phyloP scores from a whole-genome alignment of 2,113 vertebrate genomes.

The Nibea albiflora region DNA sequence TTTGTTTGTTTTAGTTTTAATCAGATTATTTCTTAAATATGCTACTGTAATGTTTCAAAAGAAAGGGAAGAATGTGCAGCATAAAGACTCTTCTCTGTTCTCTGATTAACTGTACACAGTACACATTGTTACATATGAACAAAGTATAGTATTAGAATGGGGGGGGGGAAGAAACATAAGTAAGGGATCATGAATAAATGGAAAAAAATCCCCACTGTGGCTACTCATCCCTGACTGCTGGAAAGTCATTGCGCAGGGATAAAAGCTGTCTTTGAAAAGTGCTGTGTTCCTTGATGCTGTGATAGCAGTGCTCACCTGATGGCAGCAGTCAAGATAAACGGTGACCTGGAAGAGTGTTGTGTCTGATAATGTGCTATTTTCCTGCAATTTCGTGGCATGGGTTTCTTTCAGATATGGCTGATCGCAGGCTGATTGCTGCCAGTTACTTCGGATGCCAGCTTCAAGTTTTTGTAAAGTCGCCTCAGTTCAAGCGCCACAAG shows the following conservation, averaged over 20 bases:
- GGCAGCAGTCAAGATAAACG: slow-evolving; percentile 11
- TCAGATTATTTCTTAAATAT: no score
- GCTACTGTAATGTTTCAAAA: no score
- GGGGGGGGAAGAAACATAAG: not conserved
- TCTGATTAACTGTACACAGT: no score
- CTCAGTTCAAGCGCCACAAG: not conserved
- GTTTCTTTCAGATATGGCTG: not conserved
- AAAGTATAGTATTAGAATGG: not conserved
- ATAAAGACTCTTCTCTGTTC: no score
- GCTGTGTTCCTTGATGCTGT: not conserved
- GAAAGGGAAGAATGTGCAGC: no score
- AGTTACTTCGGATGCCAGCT: not conserved
- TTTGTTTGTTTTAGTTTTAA: no score
- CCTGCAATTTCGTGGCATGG: not conserved
- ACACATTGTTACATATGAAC: not conserved
- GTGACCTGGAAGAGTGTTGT: not conserved
- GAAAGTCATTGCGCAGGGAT: not conserved
- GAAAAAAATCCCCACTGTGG: not conserved
- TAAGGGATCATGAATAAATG: not conserved
- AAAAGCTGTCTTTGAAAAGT: slow-evolving; percentile 19
- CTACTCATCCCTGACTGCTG: not conserved
- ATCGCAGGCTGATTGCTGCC: not conserved
- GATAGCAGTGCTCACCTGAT: slow-evolving; percentile 17
- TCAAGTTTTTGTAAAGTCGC: not conserved
- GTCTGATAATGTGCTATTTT: slow-evolving; percentile 4